Base-by-base conservation (phyloP, 1,140 invertebrate species). In the Stegodyphus mimosarum region DNA sequence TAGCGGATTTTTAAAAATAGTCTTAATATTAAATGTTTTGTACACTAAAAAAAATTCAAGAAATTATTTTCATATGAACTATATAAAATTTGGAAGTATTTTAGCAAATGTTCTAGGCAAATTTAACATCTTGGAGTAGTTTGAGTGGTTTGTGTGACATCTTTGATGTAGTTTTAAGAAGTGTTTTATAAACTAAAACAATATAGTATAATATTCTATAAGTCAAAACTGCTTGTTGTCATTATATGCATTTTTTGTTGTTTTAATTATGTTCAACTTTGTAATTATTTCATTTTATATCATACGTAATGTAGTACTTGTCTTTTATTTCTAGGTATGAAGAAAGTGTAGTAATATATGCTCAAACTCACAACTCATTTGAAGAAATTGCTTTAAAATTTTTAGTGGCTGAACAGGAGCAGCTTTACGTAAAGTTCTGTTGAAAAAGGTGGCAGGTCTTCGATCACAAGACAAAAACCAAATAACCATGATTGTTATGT, bases 331-430 rank as follows among this genome's bases (percentile, higher is more conserved):
- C 13, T 72, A 94, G 93, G 72, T 95, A 95, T 89, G 93, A 95
- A 84, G 93, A 94, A 87, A 97, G 96, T 90, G 98, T 97, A 0
- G 91, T 94, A 85, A 93, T 95, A 80, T 99, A 95, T 91, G 96
- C 97, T 0, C 93, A 96, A 88, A 97, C 96, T 0, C 93, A 95
- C 88, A 94, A 94, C n/a, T 96, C 96, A 13, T 99, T 99, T 91
- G 97, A 99, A 92, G 96, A 97, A 89, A 93, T 99, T 48, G 95
- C 96, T 60, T 91, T 99, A 0, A 98, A 98, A 90, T 98, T 99
- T 90, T 92, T 99, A 71, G 93, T 96, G 90, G 92, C 95, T 6
- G 92, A 94, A 75, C 92, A 98, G 89, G 94, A 95, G 93, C 95
- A 89, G 95, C 97, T 1, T 91, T 99, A 51, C 96, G 97, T 91